Base-by-base conservation (phyloP, 2,797 vertebrate species). In the Brachyalestes nurse region DNA sequence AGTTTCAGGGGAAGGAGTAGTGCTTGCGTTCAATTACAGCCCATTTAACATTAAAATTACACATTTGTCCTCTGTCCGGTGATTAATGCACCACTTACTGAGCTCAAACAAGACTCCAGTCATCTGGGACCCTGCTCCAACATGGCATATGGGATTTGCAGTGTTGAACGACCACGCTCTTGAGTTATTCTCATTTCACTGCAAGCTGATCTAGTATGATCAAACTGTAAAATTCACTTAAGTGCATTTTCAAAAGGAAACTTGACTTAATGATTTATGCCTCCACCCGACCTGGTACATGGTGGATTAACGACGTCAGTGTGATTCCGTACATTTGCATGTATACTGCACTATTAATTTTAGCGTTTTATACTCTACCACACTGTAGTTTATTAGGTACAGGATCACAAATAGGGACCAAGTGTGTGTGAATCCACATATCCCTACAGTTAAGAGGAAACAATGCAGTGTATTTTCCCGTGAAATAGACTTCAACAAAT, bases 51-150 rank as follows among this genome's bases (percentile, higher is more conserved):
- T 23, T 16, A 13, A 40, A 47, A 79, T 75, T 74, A 58, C 58
- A 76, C 72, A 72, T 65, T 74, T 64, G n/a, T 72, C 62, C 17
- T 45, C 49, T 66, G 58, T 72, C 23, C 2, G 76, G n/a, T 83
- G 82, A 83, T 83, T 76, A 83, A 80, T 83, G 82, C 55, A 38
- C 23, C 82, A 73, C 78, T 74, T 81, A 78, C 69, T 38, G 62
- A 38, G 53, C 58, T 82, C 80, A 62, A 53, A 77, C 45, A 62
- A 23, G 65, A 49, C 28, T 81, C 61, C 71, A 55, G 19, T n/a
- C 19, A n/a, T 14, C 42, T 28, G 23, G 2, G 12, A n/a, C 8
- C 55, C 42, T 19, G 25, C 72, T 71, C 66, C 40, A 60, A n/a
- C 4, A n/a, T 25, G 10, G 67, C 13, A 49, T 42, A 17, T 77